Conservation (phyloP, 1,140 invertebrate genomes). For the Centruroides vittatus region DNA sequence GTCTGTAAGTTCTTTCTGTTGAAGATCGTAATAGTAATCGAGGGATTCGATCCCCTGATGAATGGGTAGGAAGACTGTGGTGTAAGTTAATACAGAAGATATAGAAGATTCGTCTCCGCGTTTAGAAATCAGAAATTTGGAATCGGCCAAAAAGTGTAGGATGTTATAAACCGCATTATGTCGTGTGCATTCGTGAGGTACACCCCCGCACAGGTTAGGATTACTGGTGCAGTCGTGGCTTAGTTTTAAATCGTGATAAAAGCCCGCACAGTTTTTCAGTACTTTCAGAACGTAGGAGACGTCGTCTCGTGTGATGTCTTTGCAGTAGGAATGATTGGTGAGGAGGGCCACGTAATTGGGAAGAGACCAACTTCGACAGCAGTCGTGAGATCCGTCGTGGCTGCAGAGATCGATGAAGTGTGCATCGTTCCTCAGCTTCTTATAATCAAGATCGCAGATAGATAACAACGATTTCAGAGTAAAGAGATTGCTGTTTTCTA, state of each 20-base stretch:
- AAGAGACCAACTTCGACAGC: conserved; percentile 78
- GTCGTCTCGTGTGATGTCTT: conserved; percentile 50
- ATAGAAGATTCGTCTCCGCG: not conserved
- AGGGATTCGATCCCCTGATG: conserved; percentile 54
- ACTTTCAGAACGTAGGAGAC: conserved; percentile 45
- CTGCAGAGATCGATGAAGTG: conserved; percentile 57
- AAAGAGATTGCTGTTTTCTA: conserved; percentile 46
- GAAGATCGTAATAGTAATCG: conserved; percentile 57
- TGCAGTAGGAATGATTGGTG: conserved; percentile 60
- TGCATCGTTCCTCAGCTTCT: conserved; percentile 36
- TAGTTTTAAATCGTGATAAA: conserved; percentile 57
- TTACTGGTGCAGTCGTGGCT: conserved; percentile 46
- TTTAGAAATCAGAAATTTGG: conserved; percentile 47
- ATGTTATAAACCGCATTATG: conserved; percentile 71
- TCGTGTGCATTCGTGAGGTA: conserved; percentile 53
- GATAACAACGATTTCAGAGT: conserved; percentile 50
- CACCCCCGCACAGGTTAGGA: conserved; percentile 38
- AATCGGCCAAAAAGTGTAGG: conserved; percentile 65
- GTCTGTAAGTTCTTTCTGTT: conserved; percentile 45
- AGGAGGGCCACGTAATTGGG: conserved; percentile 78
- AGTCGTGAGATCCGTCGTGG: conserved; percentile 34
- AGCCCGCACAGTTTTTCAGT: conserved; percentile 52
- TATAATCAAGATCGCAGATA: conserved; percentile 61
- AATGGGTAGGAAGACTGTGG: conserved; percentile 70
- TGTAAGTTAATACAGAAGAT: conserved; percentile 39